A percentile compares a stretch with the other conserved stretches of the same genome.
phyloP scores from a whole-genome alignment of 2,113 vertebrate species.

The Pardalotus punctatus region DNA sequence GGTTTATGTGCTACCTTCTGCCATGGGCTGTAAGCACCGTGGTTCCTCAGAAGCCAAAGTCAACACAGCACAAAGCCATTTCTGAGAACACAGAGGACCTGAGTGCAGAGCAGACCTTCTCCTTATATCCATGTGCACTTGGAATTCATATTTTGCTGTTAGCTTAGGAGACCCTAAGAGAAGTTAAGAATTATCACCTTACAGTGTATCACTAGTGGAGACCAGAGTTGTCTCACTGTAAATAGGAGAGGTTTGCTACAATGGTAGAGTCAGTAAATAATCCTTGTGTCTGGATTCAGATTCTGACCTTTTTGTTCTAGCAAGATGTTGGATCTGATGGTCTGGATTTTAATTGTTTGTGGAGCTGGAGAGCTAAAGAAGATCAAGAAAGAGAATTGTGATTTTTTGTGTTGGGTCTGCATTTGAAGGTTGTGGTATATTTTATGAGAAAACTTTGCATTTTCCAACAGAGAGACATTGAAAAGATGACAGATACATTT shows the following conservation, averaged over 20 bases:
- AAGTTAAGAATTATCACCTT: neutral
- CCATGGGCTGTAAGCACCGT: neutral
- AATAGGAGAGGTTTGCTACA: neutral
- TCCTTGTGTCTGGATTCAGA: neutral
- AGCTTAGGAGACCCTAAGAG: neutral
- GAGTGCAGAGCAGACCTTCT: accelerated
- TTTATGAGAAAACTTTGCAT: neutral
- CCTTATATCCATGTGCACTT: neutral
- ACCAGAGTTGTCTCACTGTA: neutral
- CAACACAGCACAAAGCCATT: neutral
- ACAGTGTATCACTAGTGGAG: neutral
- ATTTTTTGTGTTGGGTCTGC: neutral
- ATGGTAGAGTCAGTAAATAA: neutral
- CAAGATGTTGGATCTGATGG: neutral
- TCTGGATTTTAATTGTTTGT: neutral
- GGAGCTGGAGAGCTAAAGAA: neutral
- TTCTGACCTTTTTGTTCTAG: neutral
- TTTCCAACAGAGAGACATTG: neutral
- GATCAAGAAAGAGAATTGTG: neutral
- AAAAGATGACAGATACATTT: neutral
- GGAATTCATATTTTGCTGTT: neutral
- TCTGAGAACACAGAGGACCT: neutral
- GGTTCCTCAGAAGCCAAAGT: neutral
- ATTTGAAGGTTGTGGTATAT: neutral
- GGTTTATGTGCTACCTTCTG: neutral